These are phyloP conservation scores for Drosophila neotestacea DNA, from an alignment of 2,888 invertebrate species.

Conservation along the genomic window DNA sequence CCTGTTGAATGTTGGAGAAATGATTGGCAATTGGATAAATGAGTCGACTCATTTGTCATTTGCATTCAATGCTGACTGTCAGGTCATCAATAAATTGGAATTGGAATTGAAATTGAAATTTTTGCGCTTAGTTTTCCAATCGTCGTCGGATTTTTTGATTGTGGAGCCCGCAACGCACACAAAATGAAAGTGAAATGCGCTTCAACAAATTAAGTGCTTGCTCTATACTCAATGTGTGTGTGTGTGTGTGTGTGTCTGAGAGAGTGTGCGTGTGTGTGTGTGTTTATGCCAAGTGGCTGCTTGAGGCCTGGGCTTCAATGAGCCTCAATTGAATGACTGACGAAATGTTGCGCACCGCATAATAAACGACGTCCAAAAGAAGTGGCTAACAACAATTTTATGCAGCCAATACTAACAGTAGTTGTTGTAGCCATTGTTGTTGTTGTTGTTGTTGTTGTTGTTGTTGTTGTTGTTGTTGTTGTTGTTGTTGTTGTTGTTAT, in stretches of 20 bases:
- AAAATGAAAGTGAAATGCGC: slow-evolving; percentile 80
- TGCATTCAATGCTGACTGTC: slow-evolving; percentile 66
- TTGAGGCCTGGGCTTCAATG: slow-evolving; percentile 60
- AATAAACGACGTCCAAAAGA: slow-evolving; percentile 64
- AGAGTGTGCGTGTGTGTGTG: slow-evolving; percentile 27
- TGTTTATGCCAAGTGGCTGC: slow-evolving; percentile 53
- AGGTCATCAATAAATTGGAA: slow-evolving; percentile 71
- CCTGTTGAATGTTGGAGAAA: slow-evolving; percentile 7
- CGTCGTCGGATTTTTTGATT: slow-evolving; percentile 50
- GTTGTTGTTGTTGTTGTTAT: slow-evolving; percentile 19
- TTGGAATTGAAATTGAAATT: slow-evolving; percentile 64
- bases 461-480: too few species aligned
- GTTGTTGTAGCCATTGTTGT: slow-evolving; percentile 11
- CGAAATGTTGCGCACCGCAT: slow-evolving; percentile 70
- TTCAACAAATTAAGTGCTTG: slow-evolving; percentile 70
- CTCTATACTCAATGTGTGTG: slow-evolving; percentile 18
- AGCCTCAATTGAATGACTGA: slow-evolving; percentile 74
- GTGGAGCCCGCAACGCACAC: slow-evolving; percentile 41
- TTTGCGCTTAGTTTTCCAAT: slow-evolving; percentile 66
- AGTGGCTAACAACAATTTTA: slow-evolving; percentile 51
- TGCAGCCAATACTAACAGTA: slow-evolving; percentile 41
- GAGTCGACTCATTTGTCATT: slow-evolving; percentile 59
- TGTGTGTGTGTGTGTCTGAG: slow-evolving; percentile 11
- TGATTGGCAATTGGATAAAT: slow-evolving; percentile 25
- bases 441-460: slow-evolving; percentile 29